Evolutionary conservation across 2,797 vertebrate species (phyloP).

Genomic region (Typhlichthys subterraneus): DNA sequence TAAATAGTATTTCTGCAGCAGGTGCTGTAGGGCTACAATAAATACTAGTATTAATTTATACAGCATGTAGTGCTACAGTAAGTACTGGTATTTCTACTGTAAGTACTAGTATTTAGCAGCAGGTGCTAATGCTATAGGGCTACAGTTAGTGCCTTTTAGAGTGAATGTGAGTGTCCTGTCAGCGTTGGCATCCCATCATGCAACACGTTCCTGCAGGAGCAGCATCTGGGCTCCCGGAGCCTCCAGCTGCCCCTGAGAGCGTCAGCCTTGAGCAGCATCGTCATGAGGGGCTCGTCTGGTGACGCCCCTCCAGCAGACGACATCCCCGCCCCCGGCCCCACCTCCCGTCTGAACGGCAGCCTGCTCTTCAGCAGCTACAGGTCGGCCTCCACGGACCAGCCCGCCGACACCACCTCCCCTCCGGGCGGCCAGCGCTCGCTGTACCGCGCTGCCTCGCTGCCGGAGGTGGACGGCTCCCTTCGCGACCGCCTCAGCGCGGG

Average conservation of each 20-base stretch:
- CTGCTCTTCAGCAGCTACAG: slow-evolving; percentile 81
- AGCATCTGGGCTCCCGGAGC: slow-evolving; percentile 9
- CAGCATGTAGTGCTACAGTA: no score
- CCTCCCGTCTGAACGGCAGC: slow-evolving; percentile 87
- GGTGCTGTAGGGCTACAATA: no score
- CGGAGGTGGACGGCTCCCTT: slow-evolving; percentile 40
- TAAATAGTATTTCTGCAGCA: no score
- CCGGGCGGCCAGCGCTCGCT: neutral
- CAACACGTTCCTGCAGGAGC: slow-evolving; percentile 23
- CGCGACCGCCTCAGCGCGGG: slow-evolving; percentile 26
- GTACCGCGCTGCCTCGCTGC: slow-evolving; percentile 54
- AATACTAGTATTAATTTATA: no score
- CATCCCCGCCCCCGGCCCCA: slow-evolving; percentile 4
- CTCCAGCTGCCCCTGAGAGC: slow-evolving; percentile 42
- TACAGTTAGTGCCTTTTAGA: neutral
- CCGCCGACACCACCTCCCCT: slow-evolving; percentile 42
- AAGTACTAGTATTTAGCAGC: no score
- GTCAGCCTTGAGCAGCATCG: slow-evolving; percentile 42
- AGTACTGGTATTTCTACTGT: no score
- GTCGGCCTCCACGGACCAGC: slow-evolving; percentile 35
- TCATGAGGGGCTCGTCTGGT: slow-evolving; percentile 54
- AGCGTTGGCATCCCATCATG: neutral
- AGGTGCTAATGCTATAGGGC: no score
- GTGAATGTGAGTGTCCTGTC: neutral
- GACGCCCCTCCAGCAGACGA: slow-evolving; percentile 52